Base-by-base conservation (phyloP, 2,113 vertebrate species). In the Macroglossus sobrinus region DNA sequence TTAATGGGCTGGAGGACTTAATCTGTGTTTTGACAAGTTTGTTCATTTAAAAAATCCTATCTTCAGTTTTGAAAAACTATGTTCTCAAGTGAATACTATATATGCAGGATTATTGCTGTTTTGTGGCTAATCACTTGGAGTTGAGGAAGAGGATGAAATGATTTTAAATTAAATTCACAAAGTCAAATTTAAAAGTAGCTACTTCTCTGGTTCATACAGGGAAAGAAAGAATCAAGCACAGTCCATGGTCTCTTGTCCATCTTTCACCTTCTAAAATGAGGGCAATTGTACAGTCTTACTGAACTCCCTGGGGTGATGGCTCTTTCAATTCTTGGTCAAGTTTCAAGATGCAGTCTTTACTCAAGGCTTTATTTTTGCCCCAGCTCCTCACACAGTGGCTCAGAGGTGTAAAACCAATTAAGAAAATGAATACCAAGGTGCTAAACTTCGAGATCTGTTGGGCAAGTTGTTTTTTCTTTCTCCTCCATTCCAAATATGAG, bases 371-470 rank as follows among this genome's bases (percentile, higher is more conserved):
- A 7, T 45, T 78, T 87, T 90, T 93, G 74, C 22, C 88, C 76
- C 64, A 85, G 84, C 21, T 61, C 72, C 75, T 84, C 59, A n/a
- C 0, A 16, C 59, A 84, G 26, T 57, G 63, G 82, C 82, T 95
- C 80, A 91, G 81, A 94, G 69, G 69, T 96, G 19, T 89, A 89
- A 96, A 97, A 75, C 78, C 86, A 96, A 89, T 94, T 89, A 97
- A 96, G 89, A 94, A 97, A 96, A 90, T 87, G 64, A 97, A 97
- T 95, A 89, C 72, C 81, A 92, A 93, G 47, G 40, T 72, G 72
- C 5, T 81, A 26, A 61, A 74, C 85, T 93, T 95, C 50, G 5
- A 81, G 87, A 95, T 94, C 69, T 72, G 33, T 47, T 93, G 89
- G 68, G 33, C 63, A 91, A 81, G 91, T 13, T n/a, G 0, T 12